Conservation (phyloP, 2,797 vertebrate genomes). For the Rhynchonycteris naso region DNA sequence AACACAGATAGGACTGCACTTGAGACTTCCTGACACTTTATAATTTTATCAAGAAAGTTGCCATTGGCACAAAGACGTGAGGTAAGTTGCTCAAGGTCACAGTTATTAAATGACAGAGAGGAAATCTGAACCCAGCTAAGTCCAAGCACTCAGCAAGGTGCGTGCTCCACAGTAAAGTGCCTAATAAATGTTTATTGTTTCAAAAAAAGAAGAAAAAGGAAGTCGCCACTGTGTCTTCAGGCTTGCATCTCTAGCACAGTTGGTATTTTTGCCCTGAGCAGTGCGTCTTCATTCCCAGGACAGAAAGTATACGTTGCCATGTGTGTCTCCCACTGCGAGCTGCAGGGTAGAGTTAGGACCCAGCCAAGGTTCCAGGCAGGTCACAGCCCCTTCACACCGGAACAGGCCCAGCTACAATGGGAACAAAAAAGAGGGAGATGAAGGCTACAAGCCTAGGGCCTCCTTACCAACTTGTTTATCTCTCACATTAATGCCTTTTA, state of each 20-base stretch:
- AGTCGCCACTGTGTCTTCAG: neutral
- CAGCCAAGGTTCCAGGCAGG: conserved; percentile 87
- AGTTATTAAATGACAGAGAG: neutral
- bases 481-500: neutral
- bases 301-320: conserved; percentile 90
- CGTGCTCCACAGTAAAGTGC: neutral
- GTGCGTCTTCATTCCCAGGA: conserved; percentile 71
- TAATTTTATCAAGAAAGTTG: neutral
- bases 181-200: neutral
- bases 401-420: conserved; percentile 90
- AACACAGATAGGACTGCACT: neutral
- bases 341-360: conserved; percentile 71
- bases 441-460: neutral
- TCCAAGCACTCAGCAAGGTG: neutral
- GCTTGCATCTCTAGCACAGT: neutral
- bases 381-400: conserved; percentile 88
- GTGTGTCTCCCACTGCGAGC: conserved; percentile 88
- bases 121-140: neutral
- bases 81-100: neutral
- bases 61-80: neutral
- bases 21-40: conserved; percentile 44
- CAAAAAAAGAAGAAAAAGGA: neutral
- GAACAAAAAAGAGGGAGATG: neutral
- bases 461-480: neutral
- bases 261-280: neutral